Percentiles rank a stretch among this genome's conserved stretches.
phyloP scores from a whole-genome alignment of 2,113 vertebrate species.

The Vireo altiloquus region DNA sequence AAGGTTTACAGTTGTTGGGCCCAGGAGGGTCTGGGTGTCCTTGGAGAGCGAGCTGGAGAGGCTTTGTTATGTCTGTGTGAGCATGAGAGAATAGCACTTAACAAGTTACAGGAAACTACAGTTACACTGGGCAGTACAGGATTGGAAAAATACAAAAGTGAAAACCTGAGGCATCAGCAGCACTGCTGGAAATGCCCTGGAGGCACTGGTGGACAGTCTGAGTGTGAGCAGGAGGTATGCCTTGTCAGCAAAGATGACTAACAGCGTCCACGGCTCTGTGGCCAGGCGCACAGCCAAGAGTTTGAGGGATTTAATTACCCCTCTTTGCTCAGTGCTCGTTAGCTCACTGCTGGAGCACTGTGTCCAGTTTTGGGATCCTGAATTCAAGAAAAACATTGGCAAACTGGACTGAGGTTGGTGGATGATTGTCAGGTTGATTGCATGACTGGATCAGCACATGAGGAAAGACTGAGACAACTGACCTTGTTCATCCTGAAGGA shows the following conservation, averaged over 20 bases:
- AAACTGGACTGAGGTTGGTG: not conserved
- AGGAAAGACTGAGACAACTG: not conserved
- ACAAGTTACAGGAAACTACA: too few relatives aligned
- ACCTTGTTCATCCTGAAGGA: not conserved
- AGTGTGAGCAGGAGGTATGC: not conserved
- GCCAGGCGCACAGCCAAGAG: not conserved
- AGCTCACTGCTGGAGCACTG: not conserved
- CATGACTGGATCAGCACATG: not conserved
- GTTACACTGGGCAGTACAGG: too few relatives aligned
- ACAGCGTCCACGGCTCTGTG: not conserved
- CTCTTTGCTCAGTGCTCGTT: not conserved
- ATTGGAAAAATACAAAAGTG: too few relatives aligned
- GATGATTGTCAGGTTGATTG: not conserved
- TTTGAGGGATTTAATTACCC: not conserved
- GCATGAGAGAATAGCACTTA: too few relatives aligned
- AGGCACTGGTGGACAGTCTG: not conserved
- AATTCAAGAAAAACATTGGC: not conserved
- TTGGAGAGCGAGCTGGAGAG: too few relatives aligned
- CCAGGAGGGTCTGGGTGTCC: too few relatives aligned
- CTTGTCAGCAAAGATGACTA: not conserved
- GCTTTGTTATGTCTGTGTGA: too few relatives aligned
- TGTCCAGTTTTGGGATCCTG: not conserved
- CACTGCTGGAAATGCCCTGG: not conserved
- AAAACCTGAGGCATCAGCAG: not conserved
- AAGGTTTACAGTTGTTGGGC: too few relatives aligned